Evolutionary conservation across 2,888 invertebrate species (phyloP).

Genomic region (Pyrrhia umbra): DNA sequence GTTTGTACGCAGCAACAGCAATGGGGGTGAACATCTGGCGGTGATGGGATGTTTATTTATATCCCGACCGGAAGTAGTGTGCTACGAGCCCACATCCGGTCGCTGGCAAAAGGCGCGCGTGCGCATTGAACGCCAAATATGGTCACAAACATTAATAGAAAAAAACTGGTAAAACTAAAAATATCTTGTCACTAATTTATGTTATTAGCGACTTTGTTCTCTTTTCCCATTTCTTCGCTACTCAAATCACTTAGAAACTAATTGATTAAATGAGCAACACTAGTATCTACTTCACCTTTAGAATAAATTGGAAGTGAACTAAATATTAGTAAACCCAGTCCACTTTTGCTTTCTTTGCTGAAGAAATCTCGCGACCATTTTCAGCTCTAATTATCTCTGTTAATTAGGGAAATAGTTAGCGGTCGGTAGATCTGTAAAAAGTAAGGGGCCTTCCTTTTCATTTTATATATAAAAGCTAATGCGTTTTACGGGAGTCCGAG

Average conservation of each 20-base stretch:
- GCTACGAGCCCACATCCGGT: constrained; percentile 83
- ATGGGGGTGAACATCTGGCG: constrained; percentile 83
- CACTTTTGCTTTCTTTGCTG: constrained; percentile 1
- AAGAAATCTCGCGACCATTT: constrained; percentile 33
- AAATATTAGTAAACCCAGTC: constrained; percentile 9
- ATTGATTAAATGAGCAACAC: constrained; percentile 1
- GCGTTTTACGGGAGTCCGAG: neutral
- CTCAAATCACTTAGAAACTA: neutral
- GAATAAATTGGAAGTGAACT: constrained; percentile 9
- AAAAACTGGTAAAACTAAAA: neutral
- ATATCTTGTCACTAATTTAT: neutral
- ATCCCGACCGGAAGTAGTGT: constrained; percentile 82
- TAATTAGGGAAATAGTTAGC: constrained; percentile 40
- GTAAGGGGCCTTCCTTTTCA: constrained; percentile 1
- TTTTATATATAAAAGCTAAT: neutral
- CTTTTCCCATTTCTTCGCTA: neutral
- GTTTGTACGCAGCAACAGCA: constrained; percentile 31
- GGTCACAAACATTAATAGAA: constrained; percentile 23
- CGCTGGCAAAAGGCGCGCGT: constrained; percentile 70
- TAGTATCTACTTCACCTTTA: neutral
- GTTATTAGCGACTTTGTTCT: neutral
- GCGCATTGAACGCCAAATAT: constrained; percentile 59
- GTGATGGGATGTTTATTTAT: constrained; percentile 82
- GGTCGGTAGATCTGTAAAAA: constrained; percentile 1
- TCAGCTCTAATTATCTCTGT: constrained; percentile 38